Base-by-base conservation (phyloP, 2,797 vertebrate genomes). In the Pangasius krempfi region DNA sequence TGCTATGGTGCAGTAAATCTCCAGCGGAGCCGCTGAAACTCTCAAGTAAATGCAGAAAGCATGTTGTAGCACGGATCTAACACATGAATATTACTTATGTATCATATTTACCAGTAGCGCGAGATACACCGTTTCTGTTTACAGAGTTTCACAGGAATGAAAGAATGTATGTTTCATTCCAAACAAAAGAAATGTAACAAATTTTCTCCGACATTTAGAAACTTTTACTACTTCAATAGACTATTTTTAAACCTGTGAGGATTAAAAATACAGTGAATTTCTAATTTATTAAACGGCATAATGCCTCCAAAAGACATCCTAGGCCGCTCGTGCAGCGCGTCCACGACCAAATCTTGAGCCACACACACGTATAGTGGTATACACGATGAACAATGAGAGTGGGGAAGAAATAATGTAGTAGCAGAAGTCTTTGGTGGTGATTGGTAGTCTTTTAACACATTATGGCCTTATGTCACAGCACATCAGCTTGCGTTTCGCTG, bases 1-100 rank as follows among this genome's bases (percentile, higher is more conserved):
- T 58, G 52, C 73, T 66, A 68, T 86, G 30, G 40, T 13, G 73
- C 20, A 72, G 37, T n/a, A 60, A 85, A 68, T n/a, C 68, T 76
- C 16, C 58, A 30, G 6, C 52, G 44, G 70, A 1, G n/a, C n/a
- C 16, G 56, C 73, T 68, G 50, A 3, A 50, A 79, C 73, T 27
- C n/a, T 37, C 40, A 73, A 22, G 72, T 50, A 52, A 56, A 70
- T 20, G 64, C 64, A 52, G 64, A 50, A 62, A 70, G 64, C 83
- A 70, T 16, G 20, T 10, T 66, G 64, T 25, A 68, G 64, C 0
- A 25, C 47, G 12, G 16, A 14, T 12, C 4, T 0, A 25, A 54
- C 18, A 37, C 47, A n/a, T 54, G 30, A 37, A 54, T 54, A n/a
- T 54, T 37, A 37, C 64, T 70, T 20, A 8, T 52, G 64, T 70